Conservation (phyloP, 2,113 vertebrate genomes). For the Indri indri region DNA sequence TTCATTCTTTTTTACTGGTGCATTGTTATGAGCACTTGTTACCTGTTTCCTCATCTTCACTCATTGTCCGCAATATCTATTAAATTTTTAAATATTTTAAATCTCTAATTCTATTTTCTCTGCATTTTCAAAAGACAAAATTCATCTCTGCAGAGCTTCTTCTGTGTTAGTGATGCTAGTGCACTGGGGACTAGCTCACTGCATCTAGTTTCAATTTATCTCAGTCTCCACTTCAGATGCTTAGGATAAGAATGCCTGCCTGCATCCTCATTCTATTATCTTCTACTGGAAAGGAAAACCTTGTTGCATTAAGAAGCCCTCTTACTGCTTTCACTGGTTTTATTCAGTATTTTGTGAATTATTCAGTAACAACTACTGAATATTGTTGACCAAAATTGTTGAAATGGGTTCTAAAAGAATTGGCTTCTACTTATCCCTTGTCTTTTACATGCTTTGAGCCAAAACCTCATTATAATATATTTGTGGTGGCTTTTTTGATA, state of each 20-base stretch:
- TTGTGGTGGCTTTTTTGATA: neutral
- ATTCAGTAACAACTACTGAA: neutral
- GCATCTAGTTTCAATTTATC: neutral
- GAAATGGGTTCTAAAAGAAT: conserved; percentile 17
- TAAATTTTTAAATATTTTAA: neutral
- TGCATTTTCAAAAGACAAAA: neutral
- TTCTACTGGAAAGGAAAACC: neutral
- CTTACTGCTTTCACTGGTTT: neutral
- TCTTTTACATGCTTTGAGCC: neutral
- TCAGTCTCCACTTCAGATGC: neutral
- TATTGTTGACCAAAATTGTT: conserved; percentile 29
- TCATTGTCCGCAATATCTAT: neutral
- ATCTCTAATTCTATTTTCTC: neutral
- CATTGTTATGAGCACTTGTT: neutral
- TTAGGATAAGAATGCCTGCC: neutral
- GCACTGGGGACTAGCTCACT: neutral
- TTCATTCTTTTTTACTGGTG: neutral
- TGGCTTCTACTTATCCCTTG: neutral
- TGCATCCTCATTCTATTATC: neutral
- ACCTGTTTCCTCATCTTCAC: neutral
- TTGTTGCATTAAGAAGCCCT: neutral
- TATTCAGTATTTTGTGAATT: neutral
- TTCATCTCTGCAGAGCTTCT: neutral
- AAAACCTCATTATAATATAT: neutral
- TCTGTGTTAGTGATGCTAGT: neutral